A percentile compares a stretch with the other conserved stretches of the same genome.
Evolutionary conservation across 2,888 invertebrate species (phyloP).

Genomic region (Eristalis arbustorum): DNA sequence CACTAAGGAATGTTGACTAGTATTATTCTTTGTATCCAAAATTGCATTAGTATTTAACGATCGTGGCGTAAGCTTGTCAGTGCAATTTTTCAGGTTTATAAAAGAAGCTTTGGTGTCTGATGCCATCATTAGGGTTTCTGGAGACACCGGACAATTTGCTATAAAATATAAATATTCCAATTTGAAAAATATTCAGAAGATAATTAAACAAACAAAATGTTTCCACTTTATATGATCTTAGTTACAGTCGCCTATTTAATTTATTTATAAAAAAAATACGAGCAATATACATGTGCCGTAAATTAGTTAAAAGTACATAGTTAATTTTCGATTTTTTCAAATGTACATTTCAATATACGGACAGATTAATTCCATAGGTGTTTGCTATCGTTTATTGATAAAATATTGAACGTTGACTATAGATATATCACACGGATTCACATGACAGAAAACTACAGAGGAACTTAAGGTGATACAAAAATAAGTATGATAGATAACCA

Average conservation of each 20-base stretch:
- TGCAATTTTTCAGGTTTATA: constrained; percentile 32
- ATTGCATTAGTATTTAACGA: constrained; percentile 26
- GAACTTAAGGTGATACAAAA: background rate
- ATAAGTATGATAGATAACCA: background rate
- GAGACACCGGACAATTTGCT: background rate
- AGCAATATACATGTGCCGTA: too few relatives aligned
- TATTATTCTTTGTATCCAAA: constrained; percentile 29
- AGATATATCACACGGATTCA: background rate
- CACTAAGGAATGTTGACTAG: constrained; percentile 46
- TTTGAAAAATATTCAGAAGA: background rate
- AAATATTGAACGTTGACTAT: background rate
- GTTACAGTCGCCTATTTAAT: too few relatives aligned
- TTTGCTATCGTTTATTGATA: background rate
- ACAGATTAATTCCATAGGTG: background rate
- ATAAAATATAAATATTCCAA: background rate
- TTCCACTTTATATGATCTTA: too few relatives aligned
- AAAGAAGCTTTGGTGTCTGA: background rate
- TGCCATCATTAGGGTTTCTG: background rate
- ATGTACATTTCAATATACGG: background rate
- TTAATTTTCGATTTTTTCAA: background rate
- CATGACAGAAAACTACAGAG: background rate
- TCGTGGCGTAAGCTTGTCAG: constrained; percentile 24
- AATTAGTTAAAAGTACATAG: too few relatives aligned
- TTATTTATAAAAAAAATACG: too few relatives aligned
- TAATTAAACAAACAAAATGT: too few relatives aligned